Evolutionary conservation across 2,113 vertebrate genomes (phyloP).

Genomic region (Okapia johnstoni): DNA sequence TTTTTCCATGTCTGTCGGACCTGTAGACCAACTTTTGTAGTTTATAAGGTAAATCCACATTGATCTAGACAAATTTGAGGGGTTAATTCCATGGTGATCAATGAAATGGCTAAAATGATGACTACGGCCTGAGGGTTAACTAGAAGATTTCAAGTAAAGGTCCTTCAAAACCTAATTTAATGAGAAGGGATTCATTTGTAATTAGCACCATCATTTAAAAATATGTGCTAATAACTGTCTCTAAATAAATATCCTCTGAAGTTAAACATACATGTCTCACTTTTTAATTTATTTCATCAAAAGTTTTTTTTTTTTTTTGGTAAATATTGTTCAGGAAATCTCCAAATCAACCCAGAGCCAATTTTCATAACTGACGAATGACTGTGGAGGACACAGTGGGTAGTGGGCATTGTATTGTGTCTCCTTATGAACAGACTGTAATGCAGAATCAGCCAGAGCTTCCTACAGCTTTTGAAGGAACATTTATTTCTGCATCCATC

Average conservation of each 20-base stretch:
- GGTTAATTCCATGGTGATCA: constrained; percentile 17
- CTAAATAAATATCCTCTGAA: constrained; percentile 39
- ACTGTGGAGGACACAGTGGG: not conserved
- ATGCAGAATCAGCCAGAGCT: not conserved
- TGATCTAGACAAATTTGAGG: constrained; percentile 34
- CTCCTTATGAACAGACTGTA: not conserved
- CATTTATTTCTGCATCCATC: not conserved
- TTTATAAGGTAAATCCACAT: constrained; percentile 49
- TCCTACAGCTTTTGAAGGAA: not conserved
- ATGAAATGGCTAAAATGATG: constrained; percentile 33
- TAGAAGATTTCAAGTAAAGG: constrained; percentile 18
- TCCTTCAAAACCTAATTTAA: constrained; percentile 31
- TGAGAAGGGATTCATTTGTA: constrained; percentile 38
- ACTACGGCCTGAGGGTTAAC: not conserved
- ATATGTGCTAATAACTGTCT: not conserved
- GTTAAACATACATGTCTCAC: not conserved
- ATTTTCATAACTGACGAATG: not conserved
- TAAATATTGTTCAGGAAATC: not conserved
- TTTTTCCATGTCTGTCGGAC: constrained; percentile 20
- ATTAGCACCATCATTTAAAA: constrained; percentile 34
- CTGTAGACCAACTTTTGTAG: constrained; percentile 37
- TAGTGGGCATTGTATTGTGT: not conserved
- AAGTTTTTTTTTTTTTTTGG: not conserved
- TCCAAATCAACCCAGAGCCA: not conserved
- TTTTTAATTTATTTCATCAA: not conserved